Evolutionary conservation across 2,797 vertebrate genomes (phyloP).

Genomic region (Chiroxiphia lanceolata): DNA sequence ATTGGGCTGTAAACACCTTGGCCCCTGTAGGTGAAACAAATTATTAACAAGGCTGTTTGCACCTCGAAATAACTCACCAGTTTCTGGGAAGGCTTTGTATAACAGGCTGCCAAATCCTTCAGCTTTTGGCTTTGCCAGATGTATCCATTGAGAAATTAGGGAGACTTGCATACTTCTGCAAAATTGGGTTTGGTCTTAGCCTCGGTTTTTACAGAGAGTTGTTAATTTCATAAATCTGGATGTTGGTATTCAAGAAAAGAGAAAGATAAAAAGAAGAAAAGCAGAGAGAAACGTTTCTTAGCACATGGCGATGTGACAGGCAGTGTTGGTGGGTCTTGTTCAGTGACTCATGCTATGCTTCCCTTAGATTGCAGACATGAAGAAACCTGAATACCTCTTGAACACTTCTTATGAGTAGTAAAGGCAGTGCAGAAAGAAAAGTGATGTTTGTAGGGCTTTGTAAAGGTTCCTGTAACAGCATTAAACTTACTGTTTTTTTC

Average conservation of each 20-base stretch:
- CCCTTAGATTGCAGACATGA: background rate
- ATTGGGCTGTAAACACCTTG: background rate
- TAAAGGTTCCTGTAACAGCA: conserved; percentile 3
- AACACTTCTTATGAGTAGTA: background rate
- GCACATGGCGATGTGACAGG: background rate
- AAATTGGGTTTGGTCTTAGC: background rate
- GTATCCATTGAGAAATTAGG: background rate
- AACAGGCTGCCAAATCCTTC: background rate
- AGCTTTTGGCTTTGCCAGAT: background rate
- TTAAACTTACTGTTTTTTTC: background rate
- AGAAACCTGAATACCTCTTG: conserved; percentile 1
- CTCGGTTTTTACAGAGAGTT: background rate
- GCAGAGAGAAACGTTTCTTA: background rate
- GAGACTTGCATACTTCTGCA: background rate
- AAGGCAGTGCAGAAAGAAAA: conserved; percentile 25
- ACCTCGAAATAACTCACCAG: background rate
- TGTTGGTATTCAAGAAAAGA: background rate
- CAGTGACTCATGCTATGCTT: accelerated
- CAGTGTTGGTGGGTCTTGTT: background rate
- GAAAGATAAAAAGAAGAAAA: background rate
- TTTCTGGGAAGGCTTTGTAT: background rate
- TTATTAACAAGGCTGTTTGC: background rate
- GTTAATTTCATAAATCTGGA: background rate
- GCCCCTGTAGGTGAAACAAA: background rate
- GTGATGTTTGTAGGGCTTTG: background rate